Evolutionary conservation across 2,888 invertebrate species (phyloP).

Genomic region (Cataglyphis albicans): DNA sequence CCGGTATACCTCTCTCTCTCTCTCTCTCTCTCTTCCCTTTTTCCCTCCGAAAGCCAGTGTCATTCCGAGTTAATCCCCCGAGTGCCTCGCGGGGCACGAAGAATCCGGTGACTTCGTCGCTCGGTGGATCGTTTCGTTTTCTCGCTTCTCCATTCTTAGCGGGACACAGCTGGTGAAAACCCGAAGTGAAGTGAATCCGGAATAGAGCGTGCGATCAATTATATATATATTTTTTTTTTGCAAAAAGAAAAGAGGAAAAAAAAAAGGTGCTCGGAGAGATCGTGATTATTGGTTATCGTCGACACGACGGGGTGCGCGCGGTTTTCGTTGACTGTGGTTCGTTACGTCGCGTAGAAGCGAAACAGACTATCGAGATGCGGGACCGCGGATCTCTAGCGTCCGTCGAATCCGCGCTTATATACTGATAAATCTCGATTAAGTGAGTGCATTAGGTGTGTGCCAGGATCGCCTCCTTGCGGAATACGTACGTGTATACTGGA

Average conservation of each 20-base stretch:
- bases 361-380: conserved; percentile 56
- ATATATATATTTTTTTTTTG: conserved; percentile 9
- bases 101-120: conserved; percentile 35
- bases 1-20: conserved; percentile 20
- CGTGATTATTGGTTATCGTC: conserved; percentile 28
- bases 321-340: conserved; percentile 15
- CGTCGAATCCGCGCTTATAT: neutral
- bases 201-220: conserved; percentile 42
- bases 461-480: neutral
- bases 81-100: conserved; percentile 33
- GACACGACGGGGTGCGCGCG: neutral
- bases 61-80: conserved; percentile 6
- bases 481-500: conserved; percentile 4
- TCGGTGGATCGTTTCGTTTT: conserved; percentile 15
- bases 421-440: conserved; percentile 24
- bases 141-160: conserved; percentile 12
- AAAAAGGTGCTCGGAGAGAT: conserved; percentile 28
- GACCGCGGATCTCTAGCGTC: conserved; percentile 46
- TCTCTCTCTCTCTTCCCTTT: conserved; percentile 2
- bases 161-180: conserved; percentile 35
- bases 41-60: conserved; percentile 30
- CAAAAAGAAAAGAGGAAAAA: conserved; percentile 9
- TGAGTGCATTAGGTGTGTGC: neutral
- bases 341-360: neutral
- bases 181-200: conserved; percentile 6